Percentiles rank a stretch among this genome's conserved stretches.
Evolutionary conservation across 1,140 invertebrate species (phyloP).

Genomic region (Bactericera cockerelli): DNA sequence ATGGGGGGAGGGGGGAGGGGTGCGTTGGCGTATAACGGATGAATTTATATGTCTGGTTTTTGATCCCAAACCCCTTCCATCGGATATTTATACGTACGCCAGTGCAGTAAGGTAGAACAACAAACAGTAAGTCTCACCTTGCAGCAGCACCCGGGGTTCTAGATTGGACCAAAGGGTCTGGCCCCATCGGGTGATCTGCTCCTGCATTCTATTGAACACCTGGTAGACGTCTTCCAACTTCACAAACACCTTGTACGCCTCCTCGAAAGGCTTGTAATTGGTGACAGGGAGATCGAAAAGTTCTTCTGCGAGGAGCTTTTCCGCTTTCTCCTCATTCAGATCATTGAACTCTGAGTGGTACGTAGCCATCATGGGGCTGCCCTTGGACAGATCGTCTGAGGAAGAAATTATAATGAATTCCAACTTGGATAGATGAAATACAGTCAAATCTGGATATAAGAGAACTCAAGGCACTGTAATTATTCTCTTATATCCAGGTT

Average conservation of each 20-base stretch:
- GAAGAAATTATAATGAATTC: too few species aligned
- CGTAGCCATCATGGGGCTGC: conserved; percentile 31
- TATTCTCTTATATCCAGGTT: too few species aligned
- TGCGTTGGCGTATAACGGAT: too few species aligned
- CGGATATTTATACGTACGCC: too few species aligned
- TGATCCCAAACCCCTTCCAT: too few species aligned
- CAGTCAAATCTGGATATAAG: too few species aligned
- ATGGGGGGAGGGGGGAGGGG: too few species aligned
- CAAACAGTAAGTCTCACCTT: too few species aligned
- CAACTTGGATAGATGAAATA: too few species aligned
- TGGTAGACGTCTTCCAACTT: conserved; percentile 56
- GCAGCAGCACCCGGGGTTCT: conserved; percentile 61
- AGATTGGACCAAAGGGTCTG: conserved; percentile 74
- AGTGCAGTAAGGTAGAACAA: too few species aligned
- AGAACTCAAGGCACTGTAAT: too few species aligned
- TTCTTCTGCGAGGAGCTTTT: conserved; percentile 61
- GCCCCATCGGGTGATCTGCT: conserved; percentile 58
- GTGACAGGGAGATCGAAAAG: conserved; percentile 69
- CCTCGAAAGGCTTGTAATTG: conserved; percentile 58
- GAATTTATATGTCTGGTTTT: too few species aligned
- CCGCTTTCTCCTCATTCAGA: conserved; percentile 45
- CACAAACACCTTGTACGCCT: conserved; percentile 53
- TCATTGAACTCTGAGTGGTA: conserved; percentile 48
- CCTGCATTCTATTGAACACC: conserved; percentile 60
- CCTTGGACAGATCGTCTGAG: neutral